Evolutionary conservation across 2,888 invertebrate genomes (phyloP), one percentile per base, ranked within the genome.

Genomic region (Phragmatobia fuliginosa): DNA sequence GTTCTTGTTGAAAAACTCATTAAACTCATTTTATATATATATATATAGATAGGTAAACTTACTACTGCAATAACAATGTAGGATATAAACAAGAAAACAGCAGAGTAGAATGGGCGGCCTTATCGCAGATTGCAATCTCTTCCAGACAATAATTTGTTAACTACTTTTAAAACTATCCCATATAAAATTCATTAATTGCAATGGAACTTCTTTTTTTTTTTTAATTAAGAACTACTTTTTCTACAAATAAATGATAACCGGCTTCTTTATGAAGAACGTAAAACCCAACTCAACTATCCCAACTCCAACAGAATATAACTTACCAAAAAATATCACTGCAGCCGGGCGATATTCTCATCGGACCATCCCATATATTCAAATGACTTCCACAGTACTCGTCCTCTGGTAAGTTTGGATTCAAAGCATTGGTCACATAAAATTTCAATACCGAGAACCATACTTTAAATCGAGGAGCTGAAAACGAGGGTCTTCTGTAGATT

Each of bases 401-500:
- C 83, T 96, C 96, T 4, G 96, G 96, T 79, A 96, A 96, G 83
- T 96, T 96, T 11, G 96, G 96, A 85, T 96, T 96, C 74, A 96
- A 92, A 66, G 96, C 94, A 69, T 96, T 96, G 77, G 97, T 96
- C 80, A 97, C 96, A 93, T 98, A 97, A 92, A 98, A 98, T 94
- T 98, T 98, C 79, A 98, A 95, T 82, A 98, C 97, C 10, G 98
- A 98, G 79, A 98, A 96, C 98, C 98, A 98, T 10, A 98, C 97
- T 79, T 97, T 96, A 87, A 97, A 98, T 76, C 98, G 96, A 3
- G 97, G 96, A 90, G 96, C 88, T 91, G 97, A 91, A 94, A 96
- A 96, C 94, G 87, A 95, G 81, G 91, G 93, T 91, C 92, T 93
- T 91, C 91, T 91, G 96, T 96, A 95, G 82, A 94, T 92, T 77